phyloP scores from a whole-genome alignment of 2,797 vertebrate species.

The Pogoniulus pusillus region DNA sequence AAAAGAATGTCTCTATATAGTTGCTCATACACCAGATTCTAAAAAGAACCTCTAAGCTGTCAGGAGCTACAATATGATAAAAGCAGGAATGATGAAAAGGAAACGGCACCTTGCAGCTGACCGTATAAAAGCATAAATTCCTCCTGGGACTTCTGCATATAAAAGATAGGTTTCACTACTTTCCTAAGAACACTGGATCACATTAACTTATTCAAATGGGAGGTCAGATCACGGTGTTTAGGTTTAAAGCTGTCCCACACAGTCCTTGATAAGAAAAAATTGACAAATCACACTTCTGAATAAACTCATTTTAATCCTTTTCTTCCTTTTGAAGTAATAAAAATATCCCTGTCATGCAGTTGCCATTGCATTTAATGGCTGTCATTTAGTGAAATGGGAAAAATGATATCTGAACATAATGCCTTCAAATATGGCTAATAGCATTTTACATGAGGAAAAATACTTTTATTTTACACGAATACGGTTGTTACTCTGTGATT shows the following conservation, averaged over 20 bases:
- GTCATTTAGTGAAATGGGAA: conserved; percentile 79
- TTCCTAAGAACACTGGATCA: conserved; percentile 81
- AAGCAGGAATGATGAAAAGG: conserved; percentile 84
- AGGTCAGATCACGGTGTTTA: conserved; percentile 84
- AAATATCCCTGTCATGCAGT: conserved; percentile 80
- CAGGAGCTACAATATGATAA: conserved; percentile 85
- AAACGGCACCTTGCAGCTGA: conserved; percentile 89
- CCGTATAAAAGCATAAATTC: conserved; percentile 88
- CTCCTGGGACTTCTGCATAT: conserved; percentile 87
- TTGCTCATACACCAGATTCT: conserved; percentile 32
- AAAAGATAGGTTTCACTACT: conserved; percentile 84
- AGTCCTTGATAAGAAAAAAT: conserved; percentile 76
- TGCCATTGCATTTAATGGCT: conserved; percentile 78
- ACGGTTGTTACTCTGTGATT: conserved; percentile 63
- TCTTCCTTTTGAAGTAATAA: conserved; percentile 80
- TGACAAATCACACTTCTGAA: conserved; percentile 86
- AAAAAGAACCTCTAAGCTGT: conserved; percentile 85
- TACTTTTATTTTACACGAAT: conserved; percentile 77
- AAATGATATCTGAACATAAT: conserved; percentile 77
- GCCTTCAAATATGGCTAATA: conserved; percentile 78
- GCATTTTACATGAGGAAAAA: conserved; percentile 73
- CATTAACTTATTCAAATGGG: conserved; percentile 93
- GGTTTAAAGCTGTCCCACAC: conserved; percentile 81
- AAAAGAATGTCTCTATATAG: conserved; percentile 46
- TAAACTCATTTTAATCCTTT: conserved; percentile 87